Evolutionary conservation across 2,797 vertebrate genomes (phyloP).

Genomic region (Philypnodon macrostomus): DNA sequence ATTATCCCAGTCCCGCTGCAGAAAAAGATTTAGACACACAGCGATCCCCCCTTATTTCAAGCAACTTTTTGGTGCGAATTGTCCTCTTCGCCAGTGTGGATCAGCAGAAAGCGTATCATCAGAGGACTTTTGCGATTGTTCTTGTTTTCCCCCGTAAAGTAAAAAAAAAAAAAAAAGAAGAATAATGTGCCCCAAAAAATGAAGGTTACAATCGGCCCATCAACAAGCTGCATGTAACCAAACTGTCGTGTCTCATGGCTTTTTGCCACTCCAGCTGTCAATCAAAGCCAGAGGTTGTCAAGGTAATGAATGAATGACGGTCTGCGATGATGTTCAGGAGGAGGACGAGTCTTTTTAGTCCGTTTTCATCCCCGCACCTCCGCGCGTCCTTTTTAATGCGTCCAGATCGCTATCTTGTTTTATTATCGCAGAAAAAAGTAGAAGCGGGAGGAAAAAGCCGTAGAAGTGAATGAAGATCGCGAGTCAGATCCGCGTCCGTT

Average conservation of each 20-base stretch:
- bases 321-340: constrained; percentile 96
- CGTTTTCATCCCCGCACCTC: constrained; percentile 94
- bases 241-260: constrained; percentile 99
- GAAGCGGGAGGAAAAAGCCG: constrained; percentile 46
- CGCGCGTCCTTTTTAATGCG: constrained; percentile 87
- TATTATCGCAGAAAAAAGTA: constrained; percentile 72
- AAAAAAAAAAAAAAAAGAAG: constrained; percentile 76
- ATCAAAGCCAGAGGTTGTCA: constrained; percentile 99
- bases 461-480: constrained; percentile 82
- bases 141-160: constrained; percentile 80
- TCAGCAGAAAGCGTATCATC: constrained; percentile 80
- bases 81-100: constrained; percentile 85
- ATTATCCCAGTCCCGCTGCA: constrained; percentile 94
- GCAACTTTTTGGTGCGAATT: constrained; percentile 85
- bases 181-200: constrained; percentile 79
- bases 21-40: constrained; percentile 87
- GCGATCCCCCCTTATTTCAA: constrained; percentile 78
- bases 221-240: constrained; percentile 98
- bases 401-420: constrained; percentile 87
- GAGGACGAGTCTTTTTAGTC: constrained; percentile 93
- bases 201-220: constrained; percentile 97
- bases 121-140: constrained; percentile 82
- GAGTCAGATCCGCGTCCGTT: constrained; percentile 81
- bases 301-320: constrained; percentile 99
- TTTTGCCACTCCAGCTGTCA: constrained; percentile 99